phyloP scores from a whole-genome alignment of 2,888 invertebrate species.

The Brachyopa scutellaris region DNA sequence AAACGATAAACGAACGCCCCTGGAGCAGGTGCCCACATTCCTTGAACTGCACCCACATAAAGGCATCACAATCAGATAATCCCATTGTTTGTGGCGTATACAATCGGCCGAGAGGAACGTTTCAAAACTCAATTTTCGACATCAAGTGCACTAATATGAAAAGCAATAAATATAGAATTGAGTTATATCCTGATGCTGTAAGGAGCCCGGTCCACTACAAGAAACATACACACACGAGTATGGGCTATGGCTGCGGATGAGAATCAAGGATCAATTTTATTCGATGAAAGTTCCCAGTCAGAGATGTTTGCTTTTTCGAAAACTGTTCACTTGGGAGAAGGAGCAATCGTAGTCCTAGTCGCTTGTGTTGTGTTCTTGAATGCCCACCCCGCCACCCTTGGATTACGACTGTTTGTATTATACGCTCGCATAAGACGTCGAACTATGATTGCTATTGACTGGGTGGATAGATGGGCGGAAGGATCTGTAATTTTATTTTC shows the following conservation, averaged over 20 bases:
- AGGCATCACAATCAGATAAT: conserved; percentile 64
- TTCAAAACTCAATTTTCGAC: conserved; percentile 69
- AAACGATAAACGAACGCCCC: conserved; percentile 1
- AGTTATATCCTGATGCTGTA: conserved; percentile 58
- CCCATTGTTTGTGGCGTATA: conserved; percentile 65
- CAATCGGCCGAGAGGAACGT: conserved; percentile 42
- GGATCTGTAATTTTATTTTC: conserved; percentile 60
- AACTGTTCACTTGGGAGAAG: conserved; percentile 34
- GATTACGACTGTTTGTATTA: conserved; percentile 66
- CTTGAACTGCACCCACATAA: conserved; percentile 36
- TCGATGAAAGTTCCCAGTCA: conserved; percentile 68
- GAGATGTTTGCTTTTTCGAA: conserved; percentile 60
- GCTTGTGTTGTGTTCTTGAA: conserved; percentile 30
- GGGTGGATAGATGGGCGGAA: conserved; percentile 11
- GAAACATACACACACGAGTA: not conserved
- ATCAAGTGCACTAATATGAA: conserved; percentile 71
- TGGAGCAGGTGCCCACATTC: conserved; percentile 47
- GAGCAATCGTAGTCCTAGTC: not conserved
- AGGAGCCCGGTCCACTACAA: conserved; percentile 23
- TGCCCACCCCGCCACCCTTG: conserved; percentile 10
- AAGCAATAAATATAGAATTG: conserved; percentile 72
- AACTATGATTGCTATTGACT: conserved; percentile 46
- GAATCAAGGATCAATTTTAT: conserved; percentile 57
- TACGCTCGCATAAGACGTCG: conserved; percentile 15
- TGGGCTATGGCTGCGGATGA: not conserved